These are phyloP conservation scores for Brachionichthys hirsutus DNA, from an alignment of 2,113 vertebrate genomes.

Conservation along the genomic window DNA sequence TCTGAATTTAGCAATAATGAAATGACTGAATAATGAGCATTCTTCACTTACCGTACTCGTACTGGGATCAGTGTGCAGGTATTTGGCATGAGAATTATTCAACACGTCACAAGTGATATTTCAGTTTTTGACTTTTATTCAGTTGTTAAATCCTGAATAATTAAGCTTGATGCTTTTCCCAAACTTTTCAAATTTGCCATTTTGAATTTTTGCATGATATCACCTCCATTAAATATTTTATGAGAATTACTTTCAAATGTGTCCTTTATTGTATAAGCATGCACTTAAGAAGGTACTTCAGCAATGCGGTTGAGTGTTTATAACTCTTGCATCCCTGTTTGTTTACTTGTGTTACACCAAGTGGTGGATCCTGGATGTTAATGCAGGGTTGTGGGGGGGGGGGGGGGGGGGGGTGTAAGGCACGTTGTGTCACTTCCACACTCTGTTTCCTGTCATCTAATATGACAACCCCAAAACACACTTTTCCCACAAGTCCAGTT, in stretches of 20 bases:
- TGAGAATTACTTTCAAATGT: constrained; percentile 44
- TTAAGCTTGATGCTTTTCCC: constrained; percentile 13
- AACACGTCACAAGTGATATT: constrained; percentile 26
- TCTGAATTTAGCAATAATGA: constrained; percentile 17
- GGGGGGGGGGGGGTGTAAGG: too few relatives aligned
- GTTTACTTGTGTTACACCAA: too few relatives aligned
- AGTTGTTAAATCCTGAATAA: constrained; percentile 22
- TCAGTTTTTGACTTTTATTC: constrained; percentile 28
- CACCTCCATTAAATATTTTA: constrained; percentile 80
- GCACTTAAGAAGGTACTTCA: too few relatives aligned
- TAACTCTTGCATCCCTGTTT: too few relatives aligned
- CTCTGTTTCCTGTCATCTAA: too few relatives aligned
- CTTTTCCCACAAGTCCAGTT: too few relatives aligned
- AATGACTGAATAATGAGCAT: background rate
- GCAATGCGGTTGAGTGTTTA: too few relatives aligned
- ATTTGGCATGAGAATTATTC: constrained; percentile 2
- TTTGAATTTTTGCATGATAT: constrained; percentile 66
- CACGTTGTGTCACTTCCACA: too few relatives aligned
- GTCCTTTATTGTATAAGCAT: background rate
- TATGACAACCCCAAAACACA: too few relatives aligned
- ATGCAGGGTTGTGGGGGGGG: too few relatives aligned
- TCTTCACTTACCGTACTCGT: background rate
- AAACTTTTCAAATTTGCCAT: constrained; percentile 36
- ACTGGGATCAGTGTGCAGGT: background rate
- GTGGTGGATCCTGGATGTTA: too few relatives aligned